These are phyloP conservation scores for Cylas formicarius DNA, from an alignment of 1,140 invertebrate genomes.

Conservation along the genomic window DNA sequence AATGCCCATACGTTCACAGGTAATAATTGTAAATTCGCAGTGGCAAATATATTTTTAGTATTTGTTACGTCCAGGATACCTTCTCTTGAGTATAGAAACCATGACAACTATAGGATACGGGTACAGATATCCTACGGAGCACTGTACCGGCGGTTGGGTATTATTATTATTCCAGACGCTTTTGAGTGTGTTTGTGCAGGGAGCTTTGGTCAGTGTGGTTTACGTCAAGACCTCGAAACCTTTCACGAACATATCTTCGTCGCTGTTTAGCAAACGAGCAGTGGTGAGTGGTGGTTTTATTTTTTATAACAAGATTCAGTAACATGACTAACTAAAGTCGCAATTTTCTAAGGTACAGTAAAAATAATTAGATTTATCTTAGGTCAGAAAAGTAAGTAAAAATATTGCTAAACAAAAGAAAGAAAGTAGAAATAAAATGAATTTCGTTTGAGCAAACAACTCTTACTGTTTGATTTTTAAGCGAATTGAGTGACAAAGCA, in stretches of 20 bases:
- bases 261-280: constrained; percentile 34
- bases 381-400: too few relatives aligned
- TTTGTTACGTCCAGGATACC: constrained; percentile 24
- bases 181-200: constrained; percentile 31
- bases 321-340: neutral
- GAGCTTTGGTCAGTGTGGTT: constrained; percentile 31
- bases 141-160: constrained; percentile 30
- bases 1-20: constrained; percentile 26
- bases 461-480: too few relatives aligned
- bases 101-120: constrained; percentile 35
- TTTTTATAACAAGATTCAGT: neutral
- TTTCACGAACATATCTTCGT: constrained; percentile 17
- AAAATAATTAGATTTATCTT: too few relatives aligned
- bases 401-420: too few relatives aligned
- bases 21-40: constrained; percentile 5
- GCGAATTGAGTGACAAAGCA: too few relatives aligned
- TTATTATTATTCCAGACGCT: constrained; percentile 28
- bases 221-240: constrained; percentile 35
- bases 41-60: neutral
- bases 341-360: too few relatives aligned
- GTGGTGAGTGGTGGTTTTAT: constrained; percentile 25
- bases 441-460: too few relatives aligned
- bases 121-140: constrained; percentile 29
- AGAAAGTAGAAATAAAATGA: too few relatives aligned
- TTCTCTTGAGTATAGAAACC: constrained; percentile 34